Base-by-base conservation (phyloP, 1,140 invertebrate genomes). In the Galendromus occidentalis region DNA sequence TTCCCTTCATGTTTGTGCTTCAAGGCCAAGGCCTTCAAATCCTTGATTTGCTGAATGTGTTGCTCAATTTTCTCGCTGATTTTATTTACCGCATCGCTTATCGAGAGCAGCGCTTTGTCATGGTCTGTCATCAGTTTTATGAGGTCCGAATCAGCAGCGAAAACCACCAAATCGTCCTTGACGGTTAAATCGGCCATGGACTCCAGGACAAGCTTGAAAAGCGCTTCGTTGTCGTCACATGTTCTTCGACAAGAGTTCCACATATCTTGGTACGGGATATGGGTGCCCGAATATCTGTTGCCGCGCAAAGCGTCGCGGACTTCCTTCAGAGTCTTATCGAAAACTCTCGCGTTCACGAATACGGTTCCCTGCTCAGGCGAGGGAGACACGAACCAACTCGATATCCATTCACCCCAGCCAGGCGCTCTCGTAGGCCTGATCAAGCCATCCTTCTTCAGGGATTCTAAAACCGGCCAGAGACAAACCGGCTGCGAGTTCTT, bases 401-500 rank as follows among this genome's bases (percentile, higher is more conserved):
- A 59, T 12, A 59, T 14, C 51, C 51, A 59, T 1, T 25, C 25
- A 6, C 14, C 33, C 51, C 51, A 59, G 4, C 51, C 51, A 2
- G 22, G 14, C 1, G 51, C 12, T 59, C 25, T 59, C 33, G 25
- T n/a, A 6, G 51, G 51, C 2, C 14, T 12, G 1, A 59, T 18
- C 17, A 59, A 14, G 14, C 51, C 51, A 18, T 59, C 51, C 12
- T 59, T 25, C 9, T 33, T 25, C 33, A 59, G 9, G n/a, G 22
- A 25, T 33, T 59, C 51, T 17, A 59, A 5, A 14, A 59, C 51
- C 12, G 25, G 51, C 14, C 14, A 14, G 6, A 59, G 51, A 59
- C 51, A 59, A 14, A 59, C 51, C 25, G 51, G 51, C 9, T 25
- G 51, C 25, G 51, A 59, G 33, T 59, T 59, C 22, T 59, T 59